Conservation (phyloP, 2,113 vertebrate genomes). For the Phrynocephalus versicolor region DNA sequence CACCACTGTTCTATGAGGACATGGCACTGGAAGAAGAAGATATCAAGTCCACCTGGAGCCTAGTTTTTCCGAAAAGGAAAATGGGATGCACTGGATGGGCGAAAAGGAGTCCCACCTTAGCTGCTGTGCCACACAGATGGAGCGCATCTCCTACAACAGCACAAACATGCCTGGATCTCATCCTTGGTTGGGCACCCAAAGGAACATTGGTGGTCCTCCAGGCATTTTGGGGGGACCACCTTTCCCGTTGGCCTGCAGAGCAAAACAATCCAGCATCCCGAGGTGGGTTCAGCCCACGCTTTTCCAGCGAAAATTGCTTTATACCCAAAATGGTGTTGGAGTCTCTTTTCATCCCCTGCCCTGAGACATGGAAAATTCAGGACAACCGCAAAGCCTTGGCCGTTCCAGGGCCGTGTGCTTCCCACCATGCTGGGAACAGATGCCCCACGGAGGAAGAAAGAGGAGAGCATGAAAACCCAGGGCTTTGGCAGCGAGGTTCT, state of each 20-base stretch:
- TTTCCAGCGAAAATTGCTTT: too few relatives aligned
- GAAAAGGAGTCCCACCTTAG: not conserved
- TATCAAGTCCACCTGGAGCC: too few relatives aligned
- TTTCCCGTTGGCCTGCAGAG: not conserved
- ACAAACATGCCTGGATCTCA: not conserved
- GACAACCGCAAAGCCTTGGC: not conserved
- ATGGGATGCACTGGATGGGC: not conserved
- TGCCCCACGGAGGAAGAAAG: constrained; percentile 48
- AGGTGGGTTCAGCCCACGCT: not conserved
- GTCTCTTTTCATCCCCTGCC: not conserved
- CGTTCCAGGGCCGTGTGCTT: constrained; percentile 9
- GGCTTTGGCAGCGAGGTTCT: constrained; percentile 12
- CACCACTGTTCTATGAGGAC: too few relatives aligned
- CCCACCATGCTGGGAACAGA: constrained; percentile 50
- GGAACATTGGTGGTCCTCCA: fast-evolving
- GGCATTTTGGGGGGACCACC: not conserved
- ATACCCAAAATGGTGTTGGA: not conserved
- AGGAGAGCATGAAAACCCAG: not conserved
- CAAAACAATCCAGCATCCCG: not conserved
- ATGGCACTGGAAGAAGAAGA: too few relatives aligned
- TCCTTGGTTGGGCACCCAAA: constrained; percentile 21
- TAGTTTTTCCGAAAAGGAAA: not conserved
- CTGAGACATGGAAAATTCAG: constrained; percentile 2
- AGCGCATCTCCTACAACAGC: not conserved
- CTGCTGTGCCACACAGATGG: fast-evolving